phyloP scores from a whole-genome alignment of 2,888 invertebrate species.

The Serrognathus titanus region DNA sequence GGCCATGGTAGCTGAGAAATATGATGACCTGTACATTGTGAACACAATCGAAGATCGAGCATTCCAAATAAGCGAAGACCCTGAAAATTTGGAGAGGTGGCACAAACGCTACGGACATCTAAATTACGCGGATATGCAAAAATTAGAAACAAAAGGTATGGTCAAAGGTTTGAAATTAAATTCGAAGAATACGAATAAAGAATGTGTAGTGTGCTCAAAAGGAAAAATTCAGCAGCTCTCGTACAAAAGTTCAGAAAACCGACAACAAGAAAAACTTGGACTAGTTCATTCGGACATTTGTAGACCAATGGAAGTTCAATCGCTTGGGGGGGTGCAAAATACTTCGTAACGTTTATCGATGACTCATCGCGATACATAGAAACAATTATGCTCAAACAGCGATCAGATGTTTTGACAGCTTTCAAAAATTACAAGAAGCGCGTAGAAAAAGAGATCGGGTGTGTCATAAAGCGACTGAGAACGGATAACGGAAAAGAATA shows the following conservation, averaged over 20 bases:
- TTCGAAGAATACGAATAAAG: no score
- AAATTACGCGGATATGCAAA: constrained; percentile 22
- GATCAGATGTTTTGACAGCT: no score
- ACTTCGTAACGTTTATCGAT: no score
- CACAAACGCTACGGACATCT: constrained; percentile 25
- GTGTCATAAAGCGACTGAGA: no score
- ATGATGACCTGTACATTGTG: constrained; percentile 3
- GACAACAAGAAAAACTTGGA: constrained; percentile 13
- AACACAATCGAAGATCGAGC: constrained; percentile 7
- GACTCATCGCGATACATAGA: no score
- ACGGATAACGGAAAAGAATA: no score
- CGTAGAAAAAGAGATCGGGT: no score
- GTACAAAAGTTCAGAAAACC: background rate
- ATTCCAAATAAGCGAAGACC: background rate
- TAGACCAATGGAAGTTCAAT: constrained; percentile 20
- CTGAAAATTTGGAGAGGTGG: constrained; percentile 16
- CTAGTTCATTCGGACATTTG: constrained; percentile 29
- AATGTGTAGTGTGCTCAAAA: no score
- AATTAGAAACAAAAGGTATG: constrained; percentile 5
- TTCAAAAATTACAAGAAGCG: no score
- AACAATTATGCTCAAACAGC: no score
- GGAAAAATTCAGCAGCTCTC: no score
- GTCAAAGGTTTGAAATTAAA: no score
- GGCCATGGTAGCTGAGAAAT: constrained; percentile 9
- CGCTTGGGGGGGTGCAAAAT: background rate